These are phyloP conservation scores for Boloria selene DNA, from an alignment of 2,888 invertebrate genomes.

Conservation along the genomic window DNA sequence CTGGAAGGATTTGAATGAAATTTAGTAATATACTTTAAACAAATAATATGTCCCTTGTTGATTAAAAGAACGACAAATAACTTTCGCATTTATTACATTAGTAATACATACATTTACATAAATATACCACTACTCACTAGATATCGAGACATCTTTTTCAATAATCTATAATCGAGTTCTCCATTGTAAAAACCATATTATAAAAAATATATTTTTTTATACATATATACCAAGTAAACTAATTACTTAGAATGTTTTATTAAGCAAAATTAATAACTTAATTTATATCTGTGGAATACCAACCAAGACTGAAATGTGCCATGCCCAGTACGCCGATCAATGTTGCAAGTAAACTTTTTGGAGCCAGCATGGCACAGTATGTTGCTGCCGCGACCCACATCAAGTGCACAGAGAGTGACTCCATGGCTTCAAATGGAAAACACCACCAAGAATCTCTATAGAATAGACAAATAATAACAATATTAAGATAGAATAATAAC, in stretches of 20 bases:
- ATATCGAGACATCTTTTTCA: too few relatives aligned
- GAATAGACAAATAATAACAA: not conserved
- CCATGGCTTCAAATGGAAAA: slow-evolving; percentile 93
- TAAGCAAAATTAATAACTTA: not conserved
- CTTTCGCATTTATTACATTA: too few relatives aligned
- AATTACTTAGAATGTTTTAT: too few relatives aligned
- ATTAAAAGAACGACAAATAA: not conserved
- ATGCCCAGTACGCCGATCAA: slow-evolving; percentile 93
- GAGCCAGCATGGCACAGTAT: slow-evolving; percentile 92
- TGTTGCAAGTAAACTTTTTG: slow-evolving; percentile 91
- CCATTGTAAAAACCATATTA: not conserved
- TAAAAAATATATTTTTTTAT: too few relatives aligned
- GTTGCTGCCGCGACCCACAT: slow-evolving; percentile 96
- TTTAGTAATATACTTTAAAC: too few relatives aligned
- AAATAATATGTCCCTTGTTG: too few relatives aligned
- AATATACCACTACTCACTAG: too few relatives aligned
- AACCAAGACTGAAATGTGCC: slow-evolving; percentile 94
- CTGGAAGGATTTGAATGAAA: too few relatives aligned
- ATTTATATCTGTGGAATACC: slow-evolving; percentile 34
- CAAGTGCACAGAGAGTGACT: slow-evolving; percentile 91
- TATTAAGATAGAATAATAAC: not conserved
- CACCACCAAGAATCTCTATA: slow-evolving; percentile 93
- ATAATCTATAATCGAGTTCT: too few relatives aligned
- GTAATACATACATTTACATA: too few relatives aligned
- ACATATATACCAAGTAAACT: too few relatives aligned